phyloP scores from a whole-genome alignment of 2,113 vertebrate species.

The Xenopus laevis region DNA sequence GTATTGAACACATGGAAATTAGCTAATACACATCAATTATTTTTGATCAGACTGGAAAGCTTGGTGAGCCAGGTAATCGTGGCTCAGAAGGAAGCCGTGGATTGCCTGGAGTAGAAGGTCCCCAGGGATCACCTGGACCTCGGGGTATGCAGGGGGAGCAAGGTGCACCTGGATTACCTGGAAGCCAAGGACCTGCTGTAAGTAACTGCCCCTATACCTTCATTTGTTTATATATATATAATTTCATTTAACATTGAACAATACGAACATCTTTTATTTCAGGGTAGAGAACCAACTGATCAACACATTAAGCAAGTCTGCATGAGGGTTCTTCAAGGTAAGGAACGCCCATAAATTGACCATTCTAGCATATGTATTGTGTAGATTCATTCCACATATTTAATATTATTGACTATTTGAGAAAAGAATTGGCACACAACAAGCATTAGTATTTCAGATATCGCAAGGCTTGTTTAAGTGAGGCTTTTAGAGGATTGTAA shows the following conservation, averaged over 20 bases:
- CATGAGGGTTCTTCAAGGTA: constrained; percentile 98
- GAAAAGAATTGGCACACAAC: no score
- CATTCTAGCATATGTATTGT: background rate
- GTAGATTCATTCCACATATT: background rate
- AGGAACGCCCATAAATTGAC: constrained; percentile 41
- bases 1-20: no score
- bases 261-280: constrained; percentile 7
- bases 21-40: no score
- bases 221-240: no score
- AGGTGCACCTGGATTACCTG: constrained; percentile 80
- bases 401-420: no score
- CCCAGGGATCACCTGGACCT: constrained; percentile 77
- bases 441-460: no score
- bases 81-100: constrained; percentile 87
- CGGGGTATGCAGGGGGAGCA: constrained; percentile 90
- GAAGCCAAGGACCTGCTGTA: constrained; percentile 85
- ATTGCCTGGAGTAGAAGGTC: constrained; percentile 85
- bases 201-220: constrained; percentile 48
- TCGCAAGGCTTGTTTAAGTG: no score
- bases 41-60: constrained; percentile 71
- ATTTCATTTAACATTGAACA: no score
- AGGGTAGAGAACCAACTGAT: constrained; percentile 92
- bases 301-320: constrained; percentile 95
- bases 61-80: constrained; percentile 79
- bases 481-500: no score